Conservation (phyloP, 2,113 vertebrate species). For the Python bivittatus region DNA sequence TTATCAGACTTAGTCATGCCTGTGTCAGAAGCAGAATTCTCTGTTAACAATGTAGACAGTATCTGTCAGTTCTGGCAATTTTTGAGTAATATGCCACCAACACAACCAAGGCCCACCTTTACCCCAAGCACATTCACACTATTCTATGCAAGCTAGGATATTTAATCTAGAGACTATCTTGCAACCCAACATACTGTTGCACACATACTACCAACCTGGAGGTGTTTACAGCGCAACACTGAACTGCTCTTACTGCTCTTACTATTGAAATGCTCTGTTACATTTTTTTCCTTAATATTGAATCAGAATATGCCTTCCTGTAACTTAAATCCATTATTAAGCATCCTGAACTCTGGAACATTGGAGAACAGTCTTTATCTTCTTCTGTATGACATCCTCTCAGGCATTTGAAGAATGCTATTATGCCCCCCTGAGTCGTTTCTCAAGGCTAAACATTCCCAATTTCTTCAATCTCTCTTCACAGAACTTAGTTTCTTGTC, state of each 20-base stretch:
- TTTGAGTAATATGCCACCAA: not conserved
- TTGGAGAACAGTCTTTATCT: not conserved
- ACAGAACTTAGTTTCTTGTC: not conserved
- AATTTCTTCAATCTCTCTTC: not conserved
- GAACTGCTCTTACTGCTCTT: not conserved
- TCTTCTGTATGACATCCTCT: not conserved
- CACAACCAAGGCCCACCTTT: not conserved
- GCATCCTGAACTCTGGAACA: not conserved
- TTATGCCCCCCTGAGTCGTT: not conserved
- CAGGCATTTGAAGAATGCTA: not conserved
- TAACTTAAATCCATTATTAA: not conserved
- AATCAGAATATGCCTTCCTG: not conserved
- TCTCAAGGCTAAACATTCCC: not conserved
- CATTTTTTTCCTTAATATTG: not conserved
- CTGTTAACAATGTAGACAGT: not conserved
- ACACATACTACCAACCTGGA: not conserved
- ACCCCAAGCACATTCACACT: not conserved
- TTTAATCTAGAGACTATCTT: not conserved
- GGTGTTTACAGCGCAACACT: not conserved
- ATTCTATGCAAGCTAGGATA: not conserved
- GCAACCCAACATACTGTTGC: not conserved
- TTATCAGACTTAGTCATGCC: not conserved
- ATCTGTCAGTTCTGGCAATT: not conserved
- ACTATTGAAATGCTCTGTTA: not conserved
- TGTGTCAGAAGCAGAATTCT: not conserved